Conservation (phyloP, 2,888 invertebrate species). For the Lepidonotus clava region DNA sequence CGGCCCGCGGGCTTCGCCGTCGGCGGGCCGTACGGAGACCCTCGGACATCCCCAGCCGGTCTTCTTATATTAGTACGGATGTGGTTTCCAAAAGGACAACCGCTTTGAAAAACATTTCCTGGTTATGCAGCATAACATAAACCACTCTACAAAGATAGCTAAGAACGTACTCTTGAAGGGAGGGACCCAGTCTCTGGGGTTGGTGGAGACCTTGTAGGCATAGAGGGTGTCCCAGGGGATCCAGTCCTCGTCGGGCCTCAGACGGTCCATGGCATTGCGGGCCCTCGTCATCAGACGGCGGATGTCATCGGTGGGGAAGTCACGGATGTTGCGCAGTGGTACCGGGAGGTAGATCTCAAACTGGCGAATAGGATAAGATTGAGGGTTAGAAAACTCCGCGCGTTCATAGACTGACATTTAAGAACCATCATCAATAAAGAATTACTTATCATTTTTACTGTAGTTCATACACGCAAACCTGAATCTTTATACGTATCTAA, state of each 20-base stretch:
- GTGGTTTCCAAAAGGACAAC: too few species aligned
- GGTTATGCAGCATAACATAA: background rate
- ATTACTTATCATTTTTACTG: too few species aligned
- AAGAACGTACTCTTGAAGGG: conserved; percentile 62
- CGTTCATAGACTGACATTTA: too few species aligned
- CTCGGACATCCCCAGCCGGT: too few species aligned
- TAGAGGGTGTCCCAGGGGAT: conserved; percentile 89
- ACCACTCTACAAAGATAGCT: background rate
- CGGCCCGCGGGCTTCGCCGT: too few species aligned
- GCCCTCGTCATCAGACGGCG: background rate
- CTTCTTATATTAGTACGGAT: too few species aligned
- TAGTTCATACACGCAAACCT: too few species aligned
- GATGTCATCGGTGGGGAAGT: conserved; percentile 4
- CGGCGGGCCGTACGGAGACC: too few species aligned
- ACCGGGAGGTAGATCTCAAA: conserved; percentile 33
- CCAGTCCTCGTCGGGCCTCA: conserved; percentile 62
- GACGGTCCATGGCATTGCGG: background rate
- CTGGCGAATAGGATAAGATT: background rate
- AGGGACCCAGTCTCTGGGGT: conserved; percentile 90
- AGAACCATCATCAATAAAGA: too few species aligned
- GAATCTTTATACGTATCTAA: too few species aligned
- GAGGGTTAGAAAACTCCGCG: background rate
- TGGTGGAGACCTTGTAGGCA: conserved; percentile 85
- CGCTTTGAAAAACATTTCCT: too few species aligned
- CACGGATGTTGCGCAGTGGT: background rate